Evolutionary conservation across 2,888 invertebrate genomes (phyloP).

Genomic region (Panzeria rudis): DNA sequence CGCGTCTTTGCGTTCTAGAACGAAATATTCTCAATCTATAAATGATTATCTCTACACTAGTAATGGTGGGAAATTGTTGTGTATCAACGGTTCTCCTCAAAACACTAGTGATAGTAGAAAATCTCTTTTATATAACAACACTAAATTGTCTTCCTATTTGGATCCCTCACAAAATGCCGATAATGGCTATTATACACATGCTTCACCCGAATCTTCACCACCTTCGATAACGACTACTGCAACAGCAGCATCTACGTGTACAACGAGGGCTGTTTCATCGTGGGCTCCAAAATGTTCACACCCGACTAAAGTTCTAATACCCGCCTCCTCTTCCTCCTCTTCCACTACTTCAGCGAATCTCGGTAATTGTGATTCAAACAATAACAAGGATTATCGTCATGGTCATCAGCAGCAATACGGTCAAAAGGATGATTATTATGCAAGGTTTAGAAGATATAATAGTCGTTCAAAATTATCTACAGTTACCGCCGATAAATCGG

Average conservation of each 20-base stretch:
- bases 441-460: slow-evolving; percentile 69
- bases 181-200: slow-evolving; percentile 79
- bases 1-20: slow-evolving; percentile 70
- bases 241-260: slow-evolving; percentile 82
- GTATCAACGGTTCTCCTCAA: slow-evolving; percentile 63
- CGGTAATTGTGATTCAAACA: slow-evolving; percentile 75
- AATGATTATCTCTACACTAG: slow-evolving; percentile 80
- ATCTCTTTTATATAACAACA: slow-evolving; percentile 51
- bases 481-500: slow-evolving; percentile 50
- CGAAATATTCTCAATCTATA: slow-evolving; percentile 78
- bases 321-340: slow-evolving; percentile 64
- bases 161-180: slow-evolving; percentile 66
- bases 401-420: slow-evolving; percentile 30
- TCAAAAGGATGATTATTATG: slow-evolving; percentile 72
- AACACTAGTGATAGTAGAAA: slow-evolving; percentile 71
- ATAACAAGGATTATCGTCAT: slow-evolving; percentile 67
- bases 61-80: slow-evolving; percentile 66
- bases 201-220: slow-evolving; percentile 80
- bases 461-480: slow-evolving; percentile 71
- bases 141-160: slow-evolving; percentile 50
- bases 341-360: background rate
- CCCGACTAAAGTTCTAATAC: slow-evolving; percentile 79
- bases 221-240: slow-evolving; percentile 72
- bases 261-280: slow-evolving; percentile 88
- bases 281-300: slow-evolving; percentile 90